Percentiles rank a stretch among this genome's conserved stretches.
Conservation (phyloP, 1,140 invertebrate genomes). For the Physella acuta region DNA sequence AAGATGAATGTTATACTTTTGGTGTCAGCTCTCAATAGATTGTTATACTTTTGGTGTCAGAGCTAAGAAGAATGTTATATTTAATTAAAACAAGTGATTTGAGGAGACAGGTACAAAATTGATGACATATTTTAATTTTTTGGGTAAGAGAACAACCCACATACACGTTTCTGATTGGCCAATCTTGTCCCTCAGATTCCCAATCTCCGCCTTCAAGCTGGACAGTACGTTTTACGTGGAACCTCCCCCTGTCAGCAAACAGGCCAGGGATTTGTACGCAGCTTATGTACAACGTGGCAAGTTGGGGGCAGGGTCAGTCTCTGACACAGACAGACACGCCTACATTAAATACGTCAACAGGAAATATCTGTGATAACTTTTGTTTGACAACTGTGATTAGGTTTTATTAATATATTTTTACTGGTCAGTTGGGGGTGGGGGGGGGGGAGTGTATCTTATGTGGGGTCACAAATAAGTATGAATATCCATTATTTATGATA, state of each 20-base stretch:
- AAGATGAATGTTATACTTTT: no score
- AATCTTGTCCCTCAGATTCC: slow-evolving; percentile 50
- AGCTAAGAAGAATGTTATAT: no score
- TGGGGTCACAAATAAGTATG: not conserved
- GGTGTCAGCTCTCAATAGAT: no score
- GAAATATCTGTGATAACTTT: slow-evolving; percentile 27
- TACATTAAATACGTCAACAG: slow-evolving; percentile 34
- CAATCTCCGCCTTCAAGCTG: slow-evolving; percentile 60
- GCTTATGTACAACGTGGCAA: slow-evolving; percentile 66
- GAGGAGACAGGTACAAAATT: no score
- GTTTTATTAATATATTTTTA: no score
- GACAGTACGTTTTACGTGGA: slow-evolving; percentile 63
- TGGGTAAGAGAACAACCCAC: no score
- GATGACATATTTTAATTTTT: no score
- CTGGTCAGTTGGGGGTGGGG: no score
- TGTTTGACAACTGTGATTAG: not conserved
- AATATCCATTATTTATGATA: not conserved
- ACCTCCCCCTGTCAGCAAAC: slow-evolving; percentile 68
- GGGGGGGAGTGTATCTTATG: no score
- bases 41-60: no score
- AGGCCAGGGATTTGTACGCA: slow-evolving; percentile 69
- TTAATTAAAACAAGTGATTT: no score
- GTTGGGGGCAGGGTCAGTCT: slow-evolving; percentile 52
- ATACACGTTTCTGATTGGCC: no score
- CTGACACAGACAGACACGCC: slow-evolving; percentile 27